Percentiles rank a stretch among this genome's conserved stretches.
phyloP scores from a whole-genome alignment of 2,888 invertebrate species.

The Chymomyza caudatula region DNA sequence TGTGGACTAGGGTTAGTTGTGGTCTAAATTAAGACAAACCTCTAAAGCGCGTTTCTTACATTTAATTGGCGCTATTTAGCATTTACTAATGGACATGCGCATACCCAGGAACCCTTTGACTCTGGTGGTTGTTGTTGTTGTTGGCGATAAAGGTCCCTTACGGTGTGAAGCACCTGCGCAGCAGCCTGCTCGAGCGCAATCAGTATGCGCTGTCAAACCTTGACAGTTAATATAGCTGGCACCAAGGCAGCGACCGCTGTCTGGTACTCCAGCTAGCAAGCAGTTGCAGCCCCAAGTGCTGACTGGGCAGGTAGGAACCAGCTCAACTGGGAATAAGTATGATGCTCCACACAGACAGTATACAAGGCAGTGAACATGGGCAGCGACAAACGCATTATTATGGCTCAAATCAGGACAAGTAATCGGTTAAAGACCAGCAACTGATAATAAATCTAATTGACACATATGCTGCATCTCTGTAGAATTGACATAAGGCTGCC shows the following conservation, averaged over 20 bases:
- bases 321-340: background rate
- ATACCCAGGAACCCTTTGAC: slow-evolving; percentile 50
- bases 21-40: slow-evolving; percentile 23
- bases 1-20: background rate
- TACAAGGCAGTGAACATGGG: slow-evolving; percentile 15
- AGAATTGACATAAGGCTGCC: slow-evolving; percentile 47
- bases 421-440: slow-evolving; percentile 64
- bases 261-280: too few relatives aligned
- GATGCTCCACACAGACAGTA: background rate
- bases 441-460: slow-evolving; percentile 78
- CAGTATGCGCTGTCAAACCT: slow-evolving; percentile 60
- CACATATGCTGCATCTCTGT: slow-evolving; percentile 67
- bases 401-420: slow-evolving; percentile 44
- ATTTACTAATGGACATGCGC: slow-evolving; percentile 66
- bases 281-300: background rate
- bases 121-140: background rate
- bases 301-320: too few relatives aligned
- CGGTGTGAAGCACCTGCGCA: slow-evolving; percentile 4
- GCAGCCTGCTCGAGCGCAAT: slow-evolving; percentile 37
- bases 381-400: slow-evolving; percentile 35
- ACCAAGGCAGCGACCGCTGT: slow-evolving; percentile 15
- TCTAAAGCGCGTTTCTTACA: slow-evolving; percentile 61
- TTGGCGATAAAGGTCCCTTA: too few relatives aligned
- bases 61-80: slow-evolving; percentile 68
- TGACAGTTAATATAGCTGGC: slow-evolving; percentile 38